phyloP scores from a whole-genome alignment of 2,113 vertebrate genomes.

The Prunella fulvescens region DNA sequence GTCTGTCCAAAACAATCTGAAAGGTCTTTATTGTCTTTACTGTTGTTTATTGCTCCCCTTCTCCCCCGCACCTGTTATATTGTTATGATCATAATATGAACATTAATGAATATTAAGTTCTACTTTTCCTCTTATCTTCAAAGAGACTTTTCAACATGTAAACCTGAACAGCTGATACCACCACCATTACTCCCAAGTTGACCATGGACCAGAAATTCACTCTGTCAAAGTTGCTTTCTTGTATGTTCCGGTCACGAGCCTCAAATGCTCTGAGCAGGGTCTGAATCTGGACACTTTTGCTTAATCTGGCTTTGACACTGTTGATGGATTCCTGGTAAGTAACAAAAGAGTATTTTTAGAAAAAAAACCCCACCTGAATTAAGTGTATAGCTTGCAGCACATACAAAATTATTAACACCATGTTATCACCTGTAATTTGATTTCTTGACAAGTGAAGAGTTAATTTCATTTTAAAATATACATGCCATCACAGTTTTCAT shows the following conservation, averaged over 20 bases:
- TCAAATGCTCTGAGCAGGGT: conserved; percentile 91
- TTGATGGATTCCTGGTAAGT: conserved; percentile 90
- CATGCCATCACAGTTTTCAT: neutral
- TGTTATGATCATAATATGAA: neutral
- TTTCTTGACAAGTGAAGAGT: neutral
- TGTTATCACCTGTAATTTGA: neutral
- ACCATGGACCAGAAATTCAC: conserved; percentile 93
- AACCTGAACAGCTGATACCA: conserved; percentile 89
- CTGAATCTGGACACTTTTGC: conserved; percentile 94
- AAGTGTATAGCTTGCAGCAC: neutral
- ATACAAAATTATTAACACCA: neutral
- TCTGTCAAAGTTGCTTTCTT: conserved; percentile 93
- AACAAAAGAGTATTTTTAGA: conserved; percentile 44
- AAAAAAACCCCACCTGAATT: neutral
- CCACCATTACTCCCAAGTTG: conserved; percentile 86
- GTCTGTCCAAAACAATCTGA: conserved; percentile 21
- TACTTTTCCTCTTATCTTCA: conserved; percentile 89
- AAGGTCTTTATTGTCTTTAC: neutral
- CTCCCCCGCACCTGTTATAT: neutral
- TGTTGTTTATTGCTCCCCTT: conserved; percentile 21
- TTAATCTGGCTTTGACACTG: conserved; percentile 89
- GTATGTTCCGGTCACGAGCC: conserved; percentile 93
- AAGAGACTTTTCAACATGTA: conserved; percentile 94
- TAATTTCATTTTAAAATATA: neutral
- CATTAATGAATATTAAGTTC: conserved; percentile 75